A percentile compares a stretch with the other conserved stretches of the same genome.
Evolutionary conservation across 2,113 vertebrate species (phyloP).

Genomic region (Donacobius atricapilla): DNA sequence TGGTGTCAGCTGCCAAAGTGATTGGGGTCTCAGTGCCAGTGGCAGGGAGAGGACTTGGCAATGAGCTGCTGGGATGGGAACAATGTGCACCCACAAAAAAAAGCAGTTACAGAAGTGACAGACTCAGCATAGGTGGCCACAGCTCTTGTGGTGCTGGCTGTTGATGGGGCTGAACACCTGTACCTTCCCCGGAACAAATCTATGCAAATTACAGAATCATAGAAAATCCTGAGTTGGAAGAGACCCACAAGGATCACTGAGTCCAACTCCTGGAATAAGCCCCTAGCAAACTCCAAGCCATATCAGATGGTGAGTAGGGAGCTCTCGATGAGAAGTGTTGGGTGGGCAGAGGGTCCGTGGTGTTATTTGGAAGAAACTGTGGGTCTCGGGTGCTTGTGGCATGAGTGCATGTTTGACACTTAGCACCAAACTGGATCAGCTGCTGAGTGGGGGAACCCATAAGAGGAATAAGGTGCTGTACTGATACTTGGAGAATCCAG

Average conservation of each 20-base stretch:
- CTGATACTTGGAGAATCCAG: neutral
- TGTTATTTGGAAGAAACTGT: neutral
- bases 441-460: neutral
- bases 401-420: fast-evolving
- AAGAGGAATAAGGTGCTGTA: neutral
- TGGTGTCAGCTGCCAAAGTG: neutral
- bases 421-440: neutral
- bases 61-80: neutral
- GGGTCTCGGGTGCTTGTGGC: neutral
- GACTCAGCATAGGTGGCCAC: neutral
- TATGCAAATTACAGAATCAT: fast-evolving
- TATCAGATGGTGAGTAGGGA: neutral
- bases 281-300: neutral
- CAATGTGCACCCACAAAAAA: neutral
- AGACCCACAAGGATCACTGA: neutral
- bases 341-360: neutral
- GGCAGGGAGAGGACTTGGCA: neutral
- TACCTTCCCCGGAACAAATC: neutral
- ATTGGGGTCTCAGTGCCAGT: neutral
- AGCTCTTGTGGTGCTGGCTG: neutral
- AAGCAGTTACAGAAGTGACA: neutral
- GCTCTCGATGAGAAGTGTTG: neutral
- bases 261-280: neutral
- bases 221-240: neutral
- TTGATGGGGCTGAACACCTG: neutral